Evolutionary conservation across 2,888 invertebrate species (phyloP).

Genomic region (Catocala nupta): DNA sequence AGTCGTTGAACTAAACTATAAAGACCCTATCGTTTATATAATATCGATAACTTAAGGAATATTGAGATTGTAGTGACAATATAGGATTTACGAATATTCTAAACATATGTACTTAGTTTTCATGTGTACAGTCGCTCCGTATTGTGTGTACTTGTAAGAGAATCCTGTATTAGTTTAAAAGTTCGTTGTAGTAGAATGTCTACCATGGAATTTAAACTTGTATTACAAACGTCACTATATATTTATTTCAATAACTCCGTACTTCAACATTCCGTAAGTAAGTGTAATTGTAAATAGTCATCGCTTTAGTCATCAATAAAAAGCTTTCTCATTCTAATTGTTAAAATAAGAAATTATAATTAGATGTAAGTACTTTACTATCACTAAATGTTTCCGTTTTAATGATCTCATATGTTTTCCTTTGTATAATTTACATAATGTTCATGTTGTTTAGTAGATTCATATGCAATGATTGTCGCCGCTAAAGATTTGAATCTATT

Average conservation of each 20-base stretch:
- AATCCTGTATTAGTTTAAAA: conserved; percentile 27
- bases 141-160: conserved; percentile 14
- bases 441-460: conserved; percentile 51
- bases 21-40: conserved; percentile 30
- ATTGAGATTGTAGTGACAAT: conserved; percentile 45
- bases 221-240: conserved; percentile 14
- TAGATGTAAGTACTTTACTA: conserved; percentile 51
- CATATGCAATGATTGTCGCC: conserved; percentile 37
- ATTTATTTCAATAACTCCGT: conserved; percentile 59
- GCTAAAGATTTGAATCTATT: conserved; percentile 43
- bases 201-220: conserved; percentile 20
- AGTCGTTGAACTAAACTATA: conserved; percentile 29
- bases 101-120: conserved; percentile 28
- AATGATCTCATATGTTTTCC: conserved; percentile 40
- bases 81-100: conserved; percentile 44
- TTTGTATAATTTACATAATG: conserved; percentile 37
- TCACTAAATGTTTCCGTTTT: conserved; percentile 51
- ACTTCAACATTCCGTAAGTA: conserved; percentile 75
- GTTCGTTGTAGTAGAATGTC: conserved; percentile 24
- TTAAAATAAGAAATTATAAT: conserved; percentile 57
- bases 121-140: conserved; percentile 34
- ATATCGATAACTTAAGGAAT: conserved; percentile 20
- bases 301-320: conserved; percentile 66
- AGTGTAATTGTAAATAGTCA: conserved; percentile 70
- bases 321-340: conserved; percentile 59